Conservation (phyloP, 2,797 vertebrate species). For the Myripristis jacobus region DNA sequence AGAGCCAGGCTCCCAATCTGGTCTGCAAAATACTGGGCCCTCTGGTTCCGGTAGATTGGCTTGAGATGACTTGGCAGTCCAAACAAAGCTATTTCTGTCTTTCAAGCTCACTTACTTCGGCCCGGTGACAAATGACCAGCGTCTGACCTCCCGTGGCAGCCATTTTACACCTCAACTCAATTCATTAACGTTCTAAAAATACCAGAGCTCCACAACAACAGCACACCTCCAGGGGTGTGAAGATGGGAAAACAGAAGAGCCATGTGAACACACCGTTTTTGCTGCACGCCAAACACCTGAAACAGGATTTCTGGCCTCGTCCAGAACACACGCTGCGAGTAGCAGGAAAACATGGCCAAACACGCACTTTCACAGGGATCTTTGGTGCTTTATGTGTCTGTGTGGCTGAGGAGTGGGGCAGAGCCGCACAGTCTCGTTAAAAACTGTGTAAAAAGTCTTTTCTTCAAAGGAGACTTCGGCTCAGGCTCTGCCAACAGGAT, state of each 20-base stretch:
- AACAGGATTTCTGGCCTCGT: constrained; percentile 34
- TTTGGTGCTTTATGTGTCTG: constrained; percentile 32
- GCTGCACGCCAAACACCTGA: constrained; percentile 31
- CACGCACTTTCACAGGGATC: constrained; percentile 31
- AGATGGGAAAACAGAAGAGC: constrained; percentile 36
- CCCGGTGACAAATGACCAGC: constrained; percentile 61
- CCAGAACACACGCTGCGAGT: constrained; percentile 20
- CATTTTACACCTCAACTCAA: constrained; percentile 64
- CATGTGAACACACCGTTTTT: constrained; percentile 21
- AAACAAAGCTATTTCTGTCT: constrained; percentile 65
- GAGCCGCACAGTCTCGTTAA: constrained; percentile 41
- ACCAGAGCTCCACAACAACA: constrained; percentile 43
- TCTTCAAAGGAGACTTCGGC: constrained; percentile 45
- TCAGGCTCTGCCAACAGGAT: constrained; percentile 49
- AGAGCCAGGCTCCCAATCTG: constrained; percentile 53
- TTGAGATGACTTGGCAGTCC: constrained; percentile 60
- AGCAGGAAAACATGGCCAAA: constrained; percentile 39
- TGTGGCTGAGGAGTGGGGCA: constrained; percentile 30
- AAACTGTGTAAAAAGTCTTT: constrained; percentile 53
- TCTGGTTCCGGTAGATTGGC: constrained; percentile 60
- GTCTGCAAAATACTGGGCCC: constrained; percentile 27
- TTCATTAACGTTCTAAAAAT: constrained; percentile 71
- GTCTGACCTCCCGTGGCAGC: constrained; percentile 59
- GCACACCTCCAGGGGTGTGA: constrained; percentile 42
- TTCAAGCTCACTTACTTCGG: constrained; percentile 55